phyloP scores from a whole-genome alignment of 2,113 vertebrate species.

The Epinephelus fuscoguttatus region DNA sequence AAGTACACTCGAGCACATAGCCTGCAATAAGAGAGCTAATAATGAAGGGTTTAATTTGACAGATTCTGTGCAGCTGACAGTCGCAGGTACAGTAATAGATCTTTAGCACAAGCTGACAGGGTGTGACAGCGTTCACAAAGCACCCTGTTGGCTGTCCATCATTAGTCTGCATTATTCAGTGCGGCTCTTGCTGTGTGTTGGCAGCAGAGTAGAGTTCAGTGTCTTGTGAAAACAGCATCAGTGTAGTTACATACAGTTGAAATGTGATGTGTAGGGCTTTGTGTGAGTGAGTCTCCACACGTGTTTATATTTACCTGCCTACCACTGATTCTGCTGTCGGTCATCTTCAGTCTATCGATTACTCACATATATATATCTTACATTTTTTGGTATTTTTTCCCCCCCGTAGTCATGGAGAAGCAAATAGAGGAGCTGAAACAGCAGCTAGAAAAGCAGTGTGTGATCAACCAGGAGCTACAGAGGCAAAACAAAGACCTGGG shows the following conservation, averaged over 20 bases:
- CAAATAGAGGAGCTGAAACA: slow-evolving; percentile 82
- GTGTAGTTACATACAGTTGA: slow-evolving; percentile 4
- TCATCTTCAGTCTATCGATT: background rate
- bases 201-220: slow-evolving; percentile 16
- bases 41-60: background rate
- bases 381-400: background rate
- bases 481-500: slow-evolving; percentile 82
- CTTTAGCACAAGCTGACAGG: slow-evolving; percentile 37
- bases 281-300: too few relatives aligned
- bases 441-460: slow-evolving; percentile 83
- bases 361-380: background rate
- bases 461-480: slow-evolving; percentile 83
- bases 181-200: slow-evolving; percentile 57
- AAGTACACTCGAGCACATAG: background rate
- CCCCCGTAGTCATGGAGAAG: slow-evolving; percentile 79
- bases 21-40: background rate
- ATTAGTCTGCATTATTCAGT: slow-evolving; percentile 74
- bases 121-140: slow-evolving; percentile 57
- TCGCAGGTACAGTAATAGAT: slow-evolving; percentile 2
- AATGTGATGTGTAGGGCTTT: background rate
- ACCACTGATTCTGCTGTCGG: background rate
- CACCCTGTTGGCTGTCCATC: slow-evolving; percentile 58
- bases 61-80: slow-evolving; percentile 1
- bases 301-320: background rate
- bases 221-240: slow-evolving; percentile 36